Evolutionary conservation across 2,797 vertebrate species (phyloP), one percentile per base, ranked within the genome.

Genomic region (Gymnopithys bicolor): DNA sequence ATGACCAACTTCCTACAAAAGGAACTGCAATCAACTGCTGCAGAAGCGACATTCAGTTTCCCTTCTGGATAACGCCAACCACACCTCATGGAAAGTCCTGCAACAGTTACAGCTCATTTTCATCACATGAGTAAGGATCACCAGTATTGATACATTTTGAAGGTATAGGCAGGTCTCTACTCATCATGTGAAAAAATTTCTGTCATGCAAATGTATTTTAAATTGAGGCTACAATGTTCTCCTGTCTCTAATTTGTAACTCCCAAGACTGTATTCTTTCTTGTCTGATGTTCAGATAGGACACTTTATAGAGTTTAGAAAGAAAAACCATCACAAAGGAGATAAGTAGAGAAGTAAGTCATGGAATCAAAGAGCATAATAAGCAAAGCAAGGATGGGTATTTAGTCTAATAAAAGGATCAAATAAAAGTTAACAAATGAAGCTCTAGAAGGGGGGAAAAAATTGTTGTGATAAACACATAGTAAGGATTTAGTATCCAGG

Each of bases 121-220:
- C 37, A 33, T 33, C 1, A 5, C 3, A 48, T 8, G 8, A 51
- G 6, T 13, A 79, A 51, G 6, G 11, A 79, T 37, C 17, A 76
- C 4, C 19, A 73, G 7, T 14, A 51, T 5, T 41, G 32, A 39
- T 30, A 30, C 3, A 32, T 51, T 59, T 14, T 19, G 3, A 35
- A 83, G 10, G 19, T 39, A 45, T 14, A 66, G 56, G 10, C 30
- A 55, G 3, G 11, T 63, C 12, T 17, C 13, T 19, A 25, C 18
- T 64, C 37, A 17, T 3, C 22, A 58, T 12, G 8, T 8, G 1
- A 45, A 76, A 22, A 12, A 53, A 62, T 45, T 68, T 75, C 25
- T 4, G 0, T 16, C 0, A 0, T 11, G 9, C 4, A 62, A 80
- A 12, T 19, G 9, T 13, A n/a, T 21, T 70, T 83, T 9, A 45